Evolutionary conservation across 2,113 vertebrate species (phyloP).

Genomic region (Genyomyrus donnyi): DNA sequence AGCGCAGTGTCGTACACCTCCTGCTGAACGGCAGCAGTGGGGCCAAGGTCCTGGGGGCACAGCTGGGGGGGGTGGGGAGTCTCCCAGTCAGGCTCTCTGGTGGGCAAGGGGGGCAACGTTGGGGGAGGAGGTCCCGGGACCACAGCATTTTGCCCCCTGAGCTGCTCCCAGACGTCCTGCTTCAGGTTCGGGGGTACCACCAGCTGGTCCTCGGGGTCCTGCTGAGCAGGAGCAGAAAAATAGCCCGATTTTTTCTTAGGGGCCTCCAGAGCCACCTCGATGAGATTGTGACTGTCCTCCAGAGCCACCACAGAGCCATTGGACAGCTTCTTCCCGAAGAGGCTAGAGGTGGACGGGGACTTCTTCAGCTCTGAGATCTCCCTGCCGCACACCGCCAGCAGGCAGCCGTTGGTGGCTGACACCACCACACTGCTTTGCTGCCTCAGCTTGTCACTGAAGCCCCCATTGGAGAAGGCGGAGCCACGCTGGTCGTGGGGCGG

Average conservation of each 20-base stretch:
- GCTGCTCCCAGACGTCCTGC: slow-evolving; percentile 86
- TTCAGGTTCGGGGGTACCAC: slow-evolving; percentile 84
- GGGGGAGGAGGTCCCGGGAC: slow-evolving; percentile 48
- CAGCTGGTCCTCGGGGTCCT: slow-evolving; percentile 90
- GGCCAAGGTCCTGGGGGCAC: slow-evolving; percentile 33
- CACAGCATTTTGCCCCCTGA: slow-evolving; percentile 59
- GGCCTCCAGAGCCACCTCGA: slow-evolving; percentile 88
- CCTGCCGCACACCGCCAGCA: slow-evolving; percentile 64
- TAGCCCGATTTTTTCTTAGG: slow-evolving; percentile 94
- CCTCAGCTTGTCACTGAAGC: slow-evolving; percentile 56
- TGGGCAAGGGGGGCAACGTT: slow-evolving; percentile 42
- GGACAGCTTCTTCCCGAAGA: slow-evolving; percentile 86
- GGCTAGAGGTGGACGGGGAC: slow-evolving; percentile 78
- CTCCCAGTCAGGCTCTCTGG: slow-evolving; percentile 59
- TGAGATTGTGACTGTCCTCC: slow-evolving; percentile 89
- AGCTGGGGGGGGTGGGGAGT: slow-evolving; percentile 55
- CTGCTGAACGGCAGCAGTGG: slow-evolving; percentile 54
- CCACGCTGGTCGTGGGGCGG: slow-evolving; percentile 42
- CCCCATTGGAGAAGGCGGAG: slow-evolving; percentile 55
- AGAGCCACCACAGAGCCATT: slow-evolving; percentile 90
- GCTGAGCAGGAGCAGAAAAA: slow-evolving; percentile 85
- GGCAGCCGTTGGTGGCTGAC: slow-evolving; percentile 65
- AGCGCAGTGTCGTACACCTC: slow-evolving; percentile 93
- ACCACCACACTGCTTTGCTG: slow-evolving; percentile 83
- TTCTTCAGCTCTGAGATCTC: slow-evolving; percentile 82